Percentiles rank a stretch among this genome's conserved stretches.
Evolutionary conservation across 2,888 invertebrate species (phyloP).

Genomic region (Andrena haemorrhoa): DNA sequence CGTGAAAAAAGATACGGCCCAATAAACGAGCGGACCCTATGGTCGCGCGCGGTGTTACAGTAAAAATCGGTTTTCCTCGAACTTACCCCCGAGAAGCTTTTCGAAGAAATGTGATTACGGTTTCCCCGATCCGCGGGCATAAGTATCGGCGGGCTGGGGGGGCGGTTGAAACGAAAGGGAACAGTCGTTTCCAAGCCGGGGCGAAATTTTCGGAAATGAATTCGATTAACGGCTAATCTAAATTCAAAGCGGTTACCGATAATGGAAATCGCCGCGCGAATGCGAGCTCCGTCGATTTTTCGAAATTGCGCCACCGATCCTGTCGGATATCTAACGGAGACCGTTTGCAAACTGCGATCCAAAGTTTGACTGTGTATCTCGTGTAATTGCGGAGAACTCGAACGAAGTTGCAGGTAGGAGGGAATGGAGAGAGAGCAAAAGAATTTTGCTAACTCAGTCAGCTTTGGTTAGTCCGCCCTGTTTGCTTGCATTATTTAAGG

Average conservation of each 20-base stretch:
- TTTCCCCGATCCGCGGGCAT: conserved; percentile 2
- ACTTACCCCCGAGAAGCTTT: background rate
- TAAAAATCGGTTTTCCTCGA: conserved; percentile 1
- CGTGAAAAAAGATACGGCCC: background rate
- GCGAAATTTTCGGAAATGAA: conserved; percentile 44
- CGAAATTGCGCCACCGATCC: background rate
- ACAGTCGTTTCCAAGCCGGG: background rate
- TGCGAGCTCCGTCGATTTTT: conserved; percentile 35
- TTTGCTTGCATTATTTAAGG: background rate
- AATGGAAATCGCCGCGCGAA: conserved; percentile 31
- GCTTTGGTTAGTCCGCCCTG: background rate
- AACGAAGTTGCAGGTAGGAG: too few species aligned
- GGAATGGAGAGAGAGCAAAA: background rate
- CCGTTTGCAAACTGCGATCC: background rate
- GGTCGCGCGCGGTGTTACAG: conserved; percentile 1
- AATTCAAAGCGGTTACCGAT: conserved; percentile 41
- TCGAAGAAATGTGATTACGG: conserved; percentile 6
- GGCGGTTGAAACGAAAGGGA: background rate
- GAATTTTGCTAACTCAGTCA: background rate
- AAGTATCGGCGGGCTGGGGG: background rate
- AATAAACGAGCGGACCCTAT: background rate
- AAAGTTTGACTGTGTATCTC: background rate
- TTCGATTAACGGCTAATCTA: conserved; percentile 48
- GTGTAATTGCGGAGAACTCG: conserved; percentile 9
- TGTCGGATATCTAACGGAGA: background rate